Evolutionary conservation across 2,797 vertebrate species (phyloP), one percentile per base, ranked within the genome.

Genomic region (Ctenochaetus hawaiiensis): DNA sequence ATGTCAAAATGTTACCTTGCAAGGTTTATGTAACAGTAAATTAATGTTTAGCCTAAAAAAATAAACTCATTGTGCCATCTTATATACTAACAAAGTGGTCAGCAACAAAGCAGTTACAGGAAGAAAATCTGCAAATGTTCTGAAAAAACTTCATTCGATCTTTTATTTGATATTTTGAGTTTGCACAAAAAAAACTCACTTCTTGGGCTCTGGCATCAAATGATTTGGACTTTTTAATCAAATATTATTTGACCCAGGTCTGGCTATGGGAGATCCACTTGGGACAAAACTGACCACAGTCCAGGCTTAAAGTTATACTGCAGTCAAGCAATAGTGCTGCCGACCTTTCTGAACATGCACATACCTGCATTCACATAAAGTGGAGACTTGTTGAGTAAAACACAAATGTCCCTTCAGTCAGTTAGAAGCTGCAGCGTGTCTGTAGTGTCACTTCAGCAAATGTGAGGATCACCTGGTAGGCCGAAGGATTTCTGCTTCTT

Each of bases 251-350:
- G 45, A 67, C 59, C 30, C 37, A 41, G 9, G n/a, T 61, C 49
- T 62, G 48, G n/a, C 48, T 41, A 23, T 14, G 14, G 20, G 45
- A 61, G 53, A 44, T 41, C 61, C 48, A 20, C 13, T 37, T 3
- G 18, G 12, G 16, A 44, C 22, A 11, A 45, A 77, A 64, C 10
- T 18, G 43, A 22, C n/a, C 51, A 10, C 59, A 62, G 44, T 66
- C 44, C 65, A 62, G 66, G 72, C 54, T 69, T 60, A 76, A 64
- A 82, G 52, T 30, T 30, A 77, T 62, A 60, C 69, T 18, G 68
- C 74, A 37, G 47, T 23, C 18, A 65, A 60, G 26, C 26, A 30
- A 30, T 30, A 3, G 26, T 30, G 76, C 45, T 30, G 23, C n/a
- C 23, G 20, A 51, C n/a, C 64, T 49, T 34, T 26, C 0, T 34